A percentile compares a stretch with the other conserved stretches of the same genome.
phyloP scores from a whole-genome alignment of 2,888 invertebrate genomes.

The Branchellion lobata region DNA sequence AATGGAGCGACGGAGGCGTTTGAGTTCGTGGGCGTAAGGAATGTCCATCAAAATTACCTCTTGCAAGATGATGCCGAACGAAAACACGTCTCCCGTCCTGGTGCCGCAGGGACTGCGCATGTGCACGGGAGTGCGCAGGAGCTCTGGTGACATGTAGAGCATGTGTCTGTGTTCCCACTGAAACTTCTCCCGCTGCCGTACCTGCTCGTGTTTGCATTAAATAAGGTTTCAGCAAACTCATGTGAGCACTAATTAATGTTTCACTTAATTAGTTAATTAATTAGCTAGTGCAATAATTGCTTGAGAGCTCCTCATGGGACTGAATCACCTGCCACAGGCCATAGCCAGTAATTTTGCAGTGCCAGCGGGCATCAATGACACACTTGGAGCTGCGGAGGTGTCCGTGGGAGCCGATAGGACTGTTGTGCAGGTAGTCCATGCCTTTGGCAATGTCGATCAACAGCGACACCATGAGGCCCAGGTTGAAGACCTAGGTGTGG shows the following conservation, averaged over 20 bases:
- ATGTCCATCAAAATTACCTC: constrained; percentile 41
- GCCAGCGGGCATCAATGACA: constrained; percentile 44
- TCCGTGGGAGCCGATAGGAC: constrained; percentile 45
- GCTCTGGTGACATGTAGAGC: constrained; percentile 43
- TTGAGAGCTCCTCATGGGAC: no score
- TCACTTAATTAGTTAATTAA: no score
- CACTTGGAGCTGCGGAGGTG: constrained; percentile 44
- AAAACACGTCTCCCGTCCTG: constrained; percentile 42
- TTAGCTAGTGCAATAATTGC: no score
- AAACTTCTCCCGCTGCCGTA: background rate
- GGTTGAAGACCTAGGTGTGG: constrained; percentile 31
- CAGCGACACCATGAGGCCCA: constrained; percentile 36
- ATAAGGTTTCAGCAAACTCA: background rate
- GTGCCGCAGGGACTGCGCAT: constrained; percentile 36
- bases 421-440: constrained; percentile 47
- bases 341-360: constrained; percentile 45
- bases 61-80: constrained; percentile 45
- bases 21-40: constrained; percentile 41
- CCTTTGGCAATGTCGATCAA: constrained; percentile 43
- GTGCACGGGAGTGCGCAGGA: constrained; percentile 33
- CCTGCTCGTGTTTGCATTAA: background rate
- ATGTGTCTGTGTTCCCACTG: background rate
- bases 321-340: constrained; percentile 34
- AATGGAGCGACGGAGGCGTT: background rate
- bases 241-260: no score